Evolutionary conservation across 2,888 invertebrate species (phyloP).

Genomic region (Nemotelus pantherinus): DNA sequence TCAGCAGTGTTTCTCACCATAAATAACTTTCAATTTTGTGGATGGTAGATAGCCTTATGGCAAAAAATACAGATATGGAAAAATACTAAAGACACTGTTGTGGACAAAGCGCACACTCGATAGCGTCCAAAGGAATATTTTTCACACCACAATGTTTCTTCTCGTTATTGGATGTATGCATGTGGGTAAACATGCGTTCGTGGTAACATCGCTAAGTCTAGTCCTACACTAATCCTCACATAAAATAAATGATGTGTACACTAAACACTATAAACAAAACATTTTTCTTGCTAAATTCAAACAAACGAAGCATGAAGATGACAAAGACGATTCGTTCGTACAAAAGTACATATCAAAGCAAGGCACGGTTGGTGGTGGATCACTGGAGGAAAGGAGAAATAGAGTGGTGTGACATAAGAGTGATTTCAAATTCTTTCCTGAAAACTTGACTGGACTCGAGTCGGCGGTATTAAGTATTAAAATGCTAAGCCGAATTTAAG

Average conservation of each 20-base stretch:
- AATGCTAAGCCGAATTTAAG: conserved; percentile 34
- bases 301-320: conserved; percentile 37
- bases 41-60: background rate
- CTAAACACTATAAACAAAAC: conserved; percentile 33
- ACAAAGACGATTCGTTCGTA: conserved; percentile 11
- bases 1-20: conserved; percentile 1
- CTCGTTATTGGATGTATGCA: background rate
- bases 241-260: conserved; percentile 42
- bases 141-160: conserved; percentile 20
- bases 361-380: background rate
- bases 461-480: background rate
- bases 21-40: conserved; percentile 8
- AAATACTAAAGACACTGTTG: background rate
- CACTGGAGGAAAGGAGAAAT: background rate
- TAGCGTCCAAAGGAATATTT: conserved; percentile 1
- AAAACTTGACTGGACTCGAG: too few species aligned
- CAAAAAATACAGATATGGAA: background rate
- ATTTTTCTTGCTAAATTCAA: conserved; percentile 44
- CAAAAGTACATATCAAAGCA: conserved; percentile 3
- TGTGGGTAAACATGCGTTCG: background rate
- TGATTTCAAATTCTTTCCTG: too few species aligned
- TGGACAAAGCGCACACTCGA: background rate
- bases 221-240: conserved; percentile 38
- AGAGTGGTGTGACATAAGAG: too few species aligned
- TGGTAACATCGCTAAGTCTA: background rate